Conservation (phyloP, 2,888 invertebrate species). For the Eueremaeus valkanovi region DNA sequence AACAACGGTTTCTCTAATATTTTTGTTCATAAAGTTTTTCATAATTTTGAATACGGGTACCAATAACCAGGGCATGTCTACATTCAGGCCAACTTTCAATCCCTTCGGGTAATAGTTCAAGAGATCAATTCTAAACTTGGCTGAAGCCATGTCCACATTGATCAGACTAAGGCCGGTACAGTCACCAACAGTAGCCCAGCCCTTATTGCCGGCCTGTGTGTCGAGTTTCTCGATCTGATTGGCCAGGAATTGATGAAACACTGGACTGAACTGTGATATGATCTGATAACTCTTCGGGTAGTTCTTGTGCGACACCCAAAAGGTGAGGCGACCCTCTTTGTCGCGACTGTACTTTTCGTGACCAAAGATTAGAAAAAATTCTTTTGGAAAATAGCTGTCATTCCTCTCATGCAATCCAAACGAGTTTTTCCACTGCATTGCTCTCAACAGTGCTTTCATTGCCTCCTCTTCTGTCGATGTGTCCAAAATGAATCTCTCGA, state of each 20-base stretch:
- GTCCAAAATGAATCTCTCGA: constrained; percentile 12
- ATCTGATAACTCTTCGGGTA: background rate
- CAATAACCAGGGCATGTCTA: constrained; percentile 32
- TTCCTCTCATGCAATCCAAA: constrained; percentile 39
- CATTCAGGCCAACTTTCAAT: background rate
- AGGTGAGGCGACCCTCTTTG: background rate
- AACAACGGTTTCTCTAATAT: background rate
- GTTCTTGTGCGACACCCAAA: background rate
- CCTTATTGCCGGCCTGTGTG: constrained; percentile 10
- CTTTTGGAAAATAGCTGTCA: constrained; percentile 29
- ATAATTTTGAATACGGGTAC: background rate
- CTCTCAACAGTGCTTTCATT: background rate
- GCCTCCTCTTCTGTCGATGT: background rate
- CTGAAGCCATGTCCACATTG: background rate
- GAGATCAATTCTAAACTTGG: background rate
- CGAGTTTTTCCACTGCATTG: constrained; percentile 38
- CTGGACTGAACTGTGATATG: background rate
- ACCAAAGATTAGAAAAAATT: constrained; percentile 20
- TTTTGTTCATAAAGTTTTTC: background rate
- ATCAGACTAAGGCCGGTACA: background rate
- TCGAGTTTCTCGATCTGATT: constrained; percentile 11
- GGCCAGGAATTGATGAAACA: constrained; percentile 1
- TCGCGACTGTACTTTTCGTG: constrained; percentile 1
- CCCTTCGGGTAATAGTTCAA: constrained; percentile 11
- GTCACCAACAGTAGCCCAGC: background rate